Evolutionary conservation across 2,888 invertebrate genomes (phyloP), one percentile per base, ranked within the genome.

Genomic region (Torymus auratus): DNA sequence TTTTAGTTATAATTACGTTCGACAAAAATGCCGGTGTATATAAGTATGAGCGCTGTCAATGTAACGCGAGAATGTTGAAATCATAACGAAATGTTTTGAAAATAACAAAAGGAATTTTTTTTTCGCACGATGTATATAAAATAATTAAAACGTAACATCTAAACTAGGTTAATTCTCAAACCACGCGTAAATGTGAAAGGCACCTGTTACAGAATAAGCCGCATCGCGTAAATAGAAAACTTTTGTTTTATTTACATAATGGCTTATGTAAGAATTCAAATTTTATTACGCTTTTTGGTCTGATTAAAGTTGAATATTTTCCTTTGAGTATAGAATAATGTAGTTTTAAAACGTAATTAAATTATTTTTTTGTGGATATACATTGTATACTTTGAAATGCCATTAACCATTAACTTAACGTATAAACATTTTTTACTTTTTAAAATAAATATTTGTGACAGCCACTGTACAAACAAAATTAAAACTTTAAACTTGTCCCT

Each of bases 171-270:
- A 53, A 53, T 41, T 41, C 41, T 41, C n/a, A 23, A 62, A 53
- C n/a, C 10, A 41, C 15, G 17, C 15, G 17, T 58, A 62, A 65
- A 74, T 56, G 73, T 74, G 73, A 74, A 58, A 74, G 65, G 65
- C 50, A 64, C 56, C 15, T 17, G 65, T 58, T 74, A 58, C 65
- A 67, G 50, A 56, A 50, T 56, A 13, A 11, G 2, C 15, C 14
- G 41, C 55, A 74, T 41, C 14, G 5, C 14, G 52, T 11, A 65
- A 65, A 64, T 58, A 11, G 20, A 50, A 50, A 52, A 20, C 65
- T 74, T 74, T 67, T 74, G 58, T 65, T 41, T 56, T 50, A 65
- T 65, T 74, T 74, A 65, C 74, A 65, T 74, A 74, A 74, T 41
- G n/a, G 1, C 20, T 74, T 56, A 14, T 23, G 14, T 17, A 65